Conservation (phyloP, 1,140 invertebrate genomes). For the Rhynchophorus ferrugineus region DNA sequence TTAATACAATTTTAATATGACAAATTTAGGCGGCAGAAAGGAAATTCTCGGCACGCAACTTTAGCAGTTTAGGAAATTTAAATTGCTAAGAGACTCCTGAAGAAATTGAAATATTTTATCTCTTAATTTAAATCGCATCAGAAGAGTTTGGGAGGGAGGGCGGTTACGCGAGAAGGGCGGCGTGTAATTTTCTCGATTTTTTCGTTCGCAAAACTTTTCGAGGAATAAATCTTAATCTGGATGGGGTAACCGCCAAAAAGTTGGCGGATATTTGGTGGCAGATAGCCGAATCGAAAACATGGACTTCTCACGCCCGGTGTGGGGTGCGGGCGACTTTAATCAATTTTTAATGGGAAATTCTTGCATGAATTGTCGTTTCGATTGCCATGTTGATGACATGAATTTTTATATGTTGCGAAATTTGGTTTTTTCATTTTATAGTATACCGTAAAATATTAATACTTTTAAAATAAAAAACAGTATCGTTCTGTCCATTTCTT, state of each 20-base stretch:
- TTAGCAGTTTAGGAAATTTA: not conserved
- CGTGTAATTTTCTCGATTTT: not conserved
- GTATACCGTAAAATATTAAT: no score
- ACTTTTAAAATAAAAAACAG: no score
- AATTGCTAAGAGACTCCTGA: not conserved
- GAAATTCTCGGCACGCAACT: no score
- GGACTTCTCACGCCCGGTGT: no score
- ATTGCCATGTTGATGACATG: no score
- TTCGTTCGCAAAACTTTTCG: not conserved
- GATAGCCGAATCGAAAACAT: not conserved
- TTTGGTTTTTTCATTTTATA: no score
- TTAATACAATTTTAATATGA: no score
- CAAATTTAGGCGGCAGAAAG: no score
- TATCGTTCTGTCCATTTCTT: no score
- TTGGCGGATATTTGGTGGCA: not conserved
- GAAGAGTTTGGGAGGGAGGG: not conserved
- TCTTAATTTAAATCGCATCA: not conserved
- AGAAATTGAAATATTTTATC: not conserved
- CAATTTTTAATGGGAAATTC: not conserved
- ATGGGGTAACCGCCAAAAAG: not conserved
- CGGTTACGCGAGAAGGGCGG: no score
- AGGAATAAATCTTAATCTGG: not conserved
- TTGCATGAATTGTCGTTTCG: not conserved
- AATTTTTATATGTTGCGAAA: no score
- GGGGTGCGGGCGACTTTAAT: not conserved